phyloP scores from a whole-genome alignment of 2,888 invertebrate genomes.

The Zygogramma bicolorata region DNA sequence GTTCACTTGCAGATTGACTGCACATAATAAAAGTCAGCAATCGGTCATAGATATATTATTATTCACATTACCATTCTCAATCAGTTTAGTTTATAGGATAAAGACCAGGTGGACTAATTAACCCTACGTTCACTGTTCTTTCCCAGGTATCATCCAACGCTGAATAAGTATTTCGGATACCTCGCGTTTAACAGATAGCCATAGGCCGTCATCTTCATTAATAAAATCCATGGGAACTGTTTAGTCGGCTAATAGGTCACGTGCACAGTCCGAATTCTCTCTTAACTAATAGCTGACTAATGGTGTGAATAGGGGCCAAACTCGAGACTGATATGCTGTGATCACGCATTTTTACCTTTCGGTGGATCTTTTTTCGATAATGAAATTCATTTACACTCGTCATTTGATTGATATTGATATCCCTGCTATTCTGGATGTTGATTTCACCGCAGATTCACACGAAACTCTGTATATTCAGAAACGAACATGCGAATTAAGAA shows the following conservation, averaged over 20 bases:
- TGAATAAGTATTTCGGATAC: neutral
- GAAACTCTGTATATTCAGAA: too few species aligned
- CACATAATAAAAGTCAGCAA: too few species aligned
- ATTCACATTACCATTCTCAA: too few species aligned
- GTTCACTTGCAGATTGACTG: too few species aligned
- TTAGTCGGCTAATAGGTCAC: constrained; percentile 30
- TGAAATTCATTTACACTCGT: neutral
- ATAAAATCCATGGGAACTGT: constrained; percentile 37
- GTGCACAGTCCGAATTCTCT: constrained; percentile 28
- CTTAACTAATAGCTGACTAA: constrained; percentile 34
- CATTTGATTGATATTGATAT: too few species aligned
- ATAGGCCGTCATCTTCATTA: constrained; percentile 14
- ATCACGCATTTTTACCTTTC: constrained; percentile 29
- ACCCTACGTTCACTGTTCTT: neutral
- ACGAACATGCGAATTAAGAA: too few species aligned
- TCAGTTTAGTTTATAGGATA: neutral
- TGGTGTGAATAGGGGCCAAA: constrained; percentile 35
- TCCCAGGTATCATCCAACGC: neutral
- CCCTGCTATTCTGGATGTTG: too few species aligned
- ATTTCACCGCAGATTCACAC: too few species aligned
- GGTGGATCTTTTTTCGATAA: neutral
- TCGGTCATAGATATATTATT: too few species aligned
- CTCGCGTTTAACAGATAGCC: neutral
- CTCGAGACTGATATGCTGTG: constrained; percentile 26
- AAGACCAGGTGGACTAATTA: neutral